Conservation (phyloP, 2,888 invertebrate genomes). For the Eupithecia centaureata region DNA sequence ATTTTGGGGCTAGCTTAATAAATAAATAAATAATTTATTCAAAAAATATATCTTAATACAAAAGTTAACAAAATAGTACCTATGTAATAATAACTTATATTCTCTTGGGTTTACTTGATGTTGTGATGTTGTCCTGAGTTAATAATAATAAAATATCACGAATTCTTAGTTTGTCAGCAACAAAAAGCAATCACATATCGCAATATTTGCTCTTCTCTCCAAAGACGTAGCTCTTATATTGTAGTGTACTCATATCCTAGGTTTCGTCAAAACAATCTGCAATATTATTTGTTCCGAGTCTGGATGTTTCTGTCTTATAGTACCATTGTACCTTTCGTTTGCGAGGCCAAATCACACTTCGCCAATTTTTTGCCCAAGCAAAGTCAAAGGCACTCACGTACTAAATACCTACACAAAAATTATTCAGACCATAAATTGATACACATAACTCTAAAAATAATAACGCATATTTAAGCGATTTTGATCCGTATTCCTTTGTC, state of each 20-base stretch:
- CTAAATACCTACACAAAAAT: neutral
- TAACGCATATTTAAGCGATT: constrained; percentile 4
- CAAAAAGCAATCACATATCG: constrained; percentile 8
- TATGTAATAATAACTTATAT: too few species aligned
- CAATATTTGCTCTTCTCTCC: neutral
- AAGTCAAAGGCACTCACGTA: neutral
- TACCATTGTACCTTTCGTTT: neutral
- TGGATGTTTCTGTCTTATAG: neutral
- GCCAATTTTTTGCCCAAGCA: neutral
- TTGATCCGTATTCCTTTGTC: constrained; percentile 18
- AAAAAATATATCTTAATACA: too few species aligned
- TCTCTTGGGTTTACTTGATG: too few species aligned
- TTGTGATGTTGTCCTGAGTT: too few species aligned
- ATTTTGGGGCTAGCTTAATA: too few species aligned
- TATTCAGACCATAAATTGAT: neutral
- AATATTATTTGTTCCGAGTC: neutral
- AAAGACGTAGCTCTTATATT: neutral
- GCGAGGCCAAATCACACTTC: neutral
- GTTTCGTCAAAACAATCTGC: neutral
- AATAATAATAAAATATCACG: too few species aligned
- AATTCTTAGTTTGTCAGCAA: neutral
- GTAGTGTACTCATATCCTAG: neutral
- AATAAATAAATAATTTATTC: too few species aligned
- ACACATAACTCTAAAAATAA: constrained; percentile 3
- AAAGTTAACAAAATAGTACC: too few species aligned